A percentile compares a stretch with the other conserved stretches of the same genome.
phyloP scores from a whole-genome alignment of 2,888 invertebrate genomes.

The Tetragonisca angustula region DNA sequence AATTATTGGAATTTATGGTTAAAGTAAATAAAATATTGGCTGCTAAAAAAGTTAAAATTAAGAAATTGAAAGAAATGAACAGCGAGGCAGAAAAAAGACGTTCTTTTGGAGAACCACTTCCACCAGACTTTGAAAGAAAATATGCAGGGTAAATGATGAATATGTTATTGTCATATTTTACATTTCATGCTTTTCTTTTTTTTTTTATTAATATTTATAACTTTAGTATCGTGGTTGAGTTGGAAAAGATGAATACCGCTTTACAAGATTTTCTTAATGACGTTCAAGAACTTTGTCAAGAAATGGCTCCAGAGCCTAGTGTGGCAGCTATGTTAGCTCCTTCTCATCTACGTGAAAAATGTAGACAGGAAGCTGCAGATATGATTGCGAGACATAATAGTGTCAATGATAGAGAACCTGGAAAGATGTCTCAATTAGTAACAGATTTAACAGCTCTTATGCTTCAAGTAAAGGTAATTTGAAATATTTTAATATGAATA shows the following conservation, averaged over 20 bases:
- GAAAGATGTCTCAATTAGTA: slow-evolving; percentile 90
- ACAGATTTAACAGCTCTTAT: slow-evolving; percentile 95
- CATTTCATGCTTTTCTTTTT: background rate
- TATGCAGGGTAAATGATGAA: slow-evolving; percentile 89
- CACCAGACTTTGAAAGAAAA: slow-evolving; percentile 94
- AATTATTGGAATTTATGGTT: slow-evolving; percentile 94
- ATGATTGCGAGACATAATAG: slow-evolving; percentile 91
- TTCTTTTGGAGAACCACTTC: slow-evolving; percentile 91
- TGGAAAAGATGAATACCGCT: slow-evolving; percentile 96
- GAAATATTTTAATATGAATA: slow-evolving; percentile 11
- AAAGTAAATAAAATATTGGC: slow-evolving; percentile 93
- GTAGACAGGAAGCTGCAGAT: slow-evolving; percentile 92
- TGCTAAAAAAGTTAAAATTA: slow-evolving; percentile 92
- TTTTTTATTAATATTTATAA: slow-evolving; percentile 8
- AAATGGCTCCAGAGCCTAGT: slow-evolving; percentile 94
- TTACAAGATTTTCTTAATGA: slow-evolving; percentile 93
- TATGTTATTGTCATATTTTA: slow-evolving; percentile 20
- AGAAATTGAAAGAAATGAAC: slow-evolving; percentile 93
- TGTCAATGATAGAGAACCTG: slow-evolving; percentile 86
- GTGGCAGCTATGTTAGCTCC: slow-evolving; percentile 95
- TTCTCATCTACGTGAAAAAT: slow-evolving; percentile 93
- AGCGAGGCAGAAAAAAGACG: slow-evolving; percentile 94
- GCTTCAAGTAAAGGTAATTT: slow-evolving; percentile 91
- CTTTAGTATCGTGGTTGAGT: slow-evolving; percentile 88
- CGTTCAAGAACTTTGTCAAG: slow-evolving; percentile 93